These are phyloP conservation scores for Desoria tigrina DNA, from an alignment of 2,888 invertebrate species.

Conservation along the genomic window DNA sequence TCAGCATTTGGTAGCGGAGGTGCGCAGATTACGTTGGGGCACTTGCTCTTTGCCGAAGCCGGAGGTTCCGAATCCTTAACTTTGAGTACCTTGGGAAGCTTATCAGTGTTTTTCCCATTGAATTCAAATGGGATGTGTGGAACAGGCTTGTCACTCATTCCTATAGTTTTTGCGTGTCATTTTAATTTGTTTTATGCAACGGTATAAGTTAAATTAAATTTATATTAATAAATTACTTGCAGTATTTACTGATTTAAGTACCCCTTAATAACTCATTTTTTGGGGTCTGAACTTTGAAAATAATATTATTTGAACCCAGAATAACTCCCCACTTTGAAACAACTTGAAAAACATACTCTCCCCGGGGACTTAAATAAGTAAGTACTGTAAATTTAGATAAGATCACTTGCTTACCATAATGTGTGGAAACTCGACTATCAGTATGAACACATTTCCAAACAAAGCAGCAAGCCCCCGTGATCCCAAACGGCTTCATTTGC, in stretches of 20 bases:
- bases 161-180: background rate
- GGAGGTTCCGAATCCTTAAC: background rate
- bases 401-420: slow-evolving; percentile 2
- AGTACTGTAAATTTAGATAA: background rate
- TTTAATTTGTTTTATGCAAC: no score
- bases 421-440: background rate
- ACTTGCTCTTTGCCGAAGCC: background rate
- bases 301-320: no score
- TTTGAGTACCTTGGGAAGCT: slow-evolving; percentile 5
- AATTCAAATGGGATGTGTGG: slow-evolving; percentile 3
- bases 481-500: slow-evolving; percentile 5
- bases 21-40: slow-evolving; percentile 3
- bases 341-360: no score
- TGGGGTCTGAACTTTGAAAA: no score
- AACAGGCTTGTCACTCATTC: background rate
- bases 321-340: no score
- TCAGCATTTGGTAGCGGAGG: slow-evolving; percentile 11
- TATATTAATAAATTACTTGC: no score
- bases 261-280: no score
- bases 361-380: no score
- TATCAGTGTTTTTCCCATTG: background rate
- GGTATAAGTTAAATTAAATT: no score
- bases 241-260: no score
- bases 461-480: slow-evolving; percentile 18
- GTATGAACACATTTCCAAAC: slow-evolving; percentile 11